phyloP scores from a whole-genome alignment of 30 jellyfish, hydroid and myxozoan genomes.

The Chironex yamaguchii region DNA sequence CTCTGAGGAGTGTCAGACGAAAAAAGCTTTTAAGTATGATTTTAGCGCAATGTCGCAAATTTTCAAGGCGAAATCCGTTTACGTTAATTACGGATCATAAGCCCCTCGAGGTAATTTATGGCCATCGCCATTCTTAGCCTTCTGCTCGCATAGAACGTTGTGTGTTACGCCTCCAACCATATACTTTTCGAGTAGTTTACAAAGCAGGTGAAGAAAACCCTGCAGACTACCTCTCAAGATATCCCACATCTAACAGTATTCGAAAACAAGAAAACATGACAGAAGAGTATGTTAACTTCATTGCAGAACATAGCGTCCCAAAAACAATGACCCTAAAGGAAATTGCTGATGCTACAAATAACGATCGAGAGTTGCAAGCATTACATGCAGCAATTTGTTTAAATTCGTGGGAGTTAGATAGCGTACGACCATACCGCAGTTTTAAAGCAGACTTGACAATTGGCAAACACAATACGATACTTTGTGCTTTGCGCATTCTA shows the following conservation, averaged over 20 bases:
- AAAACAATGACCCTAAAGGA: conserved; percentile 69
- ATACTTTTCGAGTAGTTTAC: conserved; percentile 29
- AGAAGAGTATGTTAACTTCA: conserved; percentile 59
- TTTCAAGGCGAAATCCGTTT: neutral
- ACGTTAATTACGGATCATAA: conserved; percentile 38
- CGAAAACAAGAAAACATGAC: conserved; percentile 32
- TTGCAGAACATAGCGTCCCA: conserved; percentile 39
- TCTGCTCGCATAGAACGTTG: conserved; percentile 57
- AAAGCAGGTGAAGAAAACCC: conserved; percentile 51
- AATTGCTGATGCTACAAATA: conserved; percentile 43
- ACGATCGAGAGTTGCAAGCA: conserved; percentile 40
- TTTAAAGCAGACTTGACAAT: conserved; percentile 48
- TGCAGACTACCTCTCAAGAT: conserved; percentile 59
- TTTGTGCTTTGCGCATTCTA: conserved; percentile 54
- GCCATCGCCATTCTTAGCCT: conserved; percentile 46
- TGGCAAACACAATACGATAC: conserved; percentile 21
- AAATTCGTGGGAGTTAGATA: conserved; percentile 26
- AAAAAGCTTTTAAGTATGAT: no score
- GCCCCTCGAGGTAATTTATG: conserved; percentile 43
- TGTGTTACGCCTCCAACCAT: conserved; percentile 62
- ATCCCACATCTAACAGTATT: conserved; percentile 32
- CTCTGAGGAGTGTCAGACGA: no score
- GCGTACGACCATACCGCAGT: conserved; percentile 1
- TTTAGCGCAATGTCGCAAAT: no score
- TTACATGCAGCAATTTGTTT: conserved; percentile 53